These are phyloP conservation scores for Saccostrea cuccullata DNA, from an alignment of 1,140 invertebrate species.

Conservation along the genomic window DNA sequence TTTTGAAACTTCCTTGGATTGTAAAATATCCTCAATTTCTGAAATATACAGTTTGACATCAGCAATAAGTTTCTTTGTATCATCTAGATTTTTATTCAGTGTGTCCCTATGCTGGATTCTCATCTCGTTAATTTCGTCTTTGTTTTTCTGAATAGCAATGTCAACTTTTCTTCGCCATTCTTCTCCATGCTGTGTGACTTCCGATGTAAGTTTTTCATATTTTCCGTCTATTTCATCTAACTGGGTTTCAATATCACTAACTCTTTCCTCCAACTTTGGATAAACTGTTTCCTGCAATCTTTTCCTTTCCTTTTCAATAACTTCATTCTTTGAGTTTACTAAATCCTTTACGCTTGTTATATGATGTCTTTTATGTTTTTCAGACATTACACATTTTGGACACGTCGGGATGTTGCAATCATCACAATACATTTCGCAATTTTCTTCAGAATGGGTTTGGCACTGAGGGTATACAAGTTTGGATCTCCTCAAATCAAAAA, in stretches of 20 bases:
- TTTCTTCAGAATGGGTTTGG: background rate
- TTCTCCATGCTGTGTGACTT: background rate
- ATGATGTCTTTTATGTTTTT: background rate
- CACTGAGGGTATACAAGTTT: background rate
- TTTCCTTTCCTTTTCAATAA: background rate
- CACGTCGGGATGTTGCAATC: background rate
- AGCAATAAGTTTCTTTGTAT: background rate
- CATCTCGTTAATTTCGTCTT: background rate
- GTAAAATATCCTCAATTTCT: background rate
- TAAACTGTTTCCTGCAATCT: background rate
- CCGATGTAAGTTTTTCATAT: background rate
- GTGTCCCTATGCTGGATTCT: background rate
- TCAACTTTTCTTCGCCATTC: background rate
- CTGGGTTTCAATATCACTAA: background rate
- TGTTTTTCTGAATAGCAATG: background rate
- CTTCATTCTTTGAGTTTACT: background rate
- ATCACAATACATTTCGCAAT: background rate
- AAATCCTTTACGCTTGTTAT: background rate
- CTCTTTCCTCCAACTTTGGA: background rate
- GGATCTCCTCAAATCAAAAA: background rate
- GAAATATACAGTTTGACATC: background rate
- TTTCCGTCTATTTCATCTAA: background rate
- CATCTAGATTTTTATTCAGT: background rate
- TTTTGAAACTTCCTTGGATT: background rate
- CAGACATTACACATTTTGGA: background rate